phyloP scores from a whole-genome alignment of 1,140 invertebrate species.

The Panagrolaimus sp. region DNA sequence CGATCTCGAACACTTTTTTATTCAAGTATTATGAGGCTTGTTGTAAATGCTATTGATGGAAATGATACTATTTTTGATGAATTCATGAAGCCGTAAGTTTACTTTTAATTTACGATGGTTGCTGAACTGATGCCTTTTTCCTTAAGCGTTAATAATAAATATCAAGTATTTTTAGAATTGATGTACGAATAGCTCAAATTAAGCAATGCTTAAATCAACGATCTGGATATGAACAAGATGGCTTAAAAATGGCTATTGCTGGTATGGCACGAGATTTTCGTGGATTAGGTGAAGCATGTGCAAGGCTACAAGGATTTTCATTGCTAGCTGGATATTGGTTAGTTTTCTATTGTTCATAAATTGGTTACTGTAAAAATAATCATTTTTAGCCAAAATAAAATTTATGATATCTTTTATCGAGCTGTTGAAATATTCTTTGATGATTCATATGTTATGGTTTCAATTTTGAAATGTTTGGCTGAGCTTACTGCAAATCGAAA shows the following conservation, averaged over 20 bases:
- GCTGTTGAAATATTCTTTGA: slow-evolving; percentile 2
- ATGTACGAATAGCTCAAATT: neutral
- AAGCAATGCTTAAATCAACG: neutral
- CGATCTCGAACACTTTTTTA: slow-evolving; percentile 2
- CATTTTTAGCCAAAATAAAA: neutral
- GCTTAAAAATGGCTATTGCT: neutral
- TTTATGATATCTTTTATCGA: neutral
- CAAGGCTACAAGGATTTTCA: neutral
- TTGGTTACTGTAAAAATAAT: neutral
- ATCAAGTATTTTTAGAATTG: too few relatives aligned
- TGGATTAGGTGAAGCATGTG: slow-evolving; percentile 1
- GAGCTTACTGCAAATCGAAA: neutral
- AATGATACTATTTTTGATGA: slow-evolving; percentile 1
- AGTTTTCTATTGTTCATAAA: too few relatives aligned
- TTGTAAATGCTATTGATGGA: neutral
- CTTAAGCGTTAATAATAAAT: too few relatives aligned
- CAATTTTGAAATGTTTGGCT: neutral
- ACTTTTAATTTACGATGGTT: too few relatives aligned
- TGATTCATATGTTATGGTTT: neutral
- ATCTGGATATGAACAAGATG: neutral
- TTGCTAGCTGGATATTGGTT: too few relatives aligned
- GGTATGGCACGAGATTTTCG: neutral
- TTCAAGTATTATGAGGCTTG: neutral
- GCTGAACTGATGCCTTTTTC: too few relatives aligned
- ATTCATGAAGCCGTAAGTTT: slow-evolving; percentile 3